Evolutionary conservation across 2,797 vertebrate species (phyloP), one percentile per base, ranked within the genome.

Genomic region (Amazona ochrocephala): DNA sequence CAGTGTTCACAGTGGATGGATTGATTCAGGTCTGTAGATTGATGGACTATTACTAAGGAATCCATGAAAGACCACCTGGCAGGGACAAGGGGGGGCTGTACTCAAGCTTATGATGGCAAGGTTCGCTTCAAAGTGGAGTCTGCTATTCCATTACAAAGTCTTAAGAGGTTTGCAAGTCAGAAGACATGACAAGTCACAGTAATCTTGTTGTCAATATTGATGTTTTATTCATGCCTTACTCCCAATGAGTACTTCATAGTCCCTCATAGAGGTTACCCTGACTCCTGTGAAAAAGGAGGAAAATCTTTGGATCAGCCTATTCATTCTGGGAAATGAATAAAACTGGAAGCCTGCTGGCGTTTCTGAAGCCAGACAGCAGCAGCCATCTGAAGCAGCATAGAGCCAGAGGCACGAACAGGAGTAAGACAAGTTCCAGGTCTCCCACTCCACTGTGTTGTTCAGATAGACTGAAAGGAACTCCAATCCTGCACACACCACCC

Each of bases 181-280:
- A 84, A 95, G 71, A 89, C 58, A 44, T 1, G 32, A 91, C 64
- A 91, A 92, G 74, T 47, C 77, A 51, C 90, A 70, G 84, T 60
- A 90, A 92, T 90, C 90, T 93, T 30, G 5, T 54, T 94, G 94
- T 95, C 96, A 92, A 87, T 95, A 82, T 13, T 61, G 71, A 93
- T 89, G 90, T 53, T 95, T 96, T 61, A 93, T 4, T 4, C 92
- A 70, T 92, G 92, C 84, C 84, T 95, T 89, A 44, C 82, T 87
- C 82, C 82, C 76, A 70, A 73, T 3, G 47, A 87, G 73, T 72
- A 80, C 91, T 92, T 88, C 92, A 29, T 3, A 91, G 70, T 22
- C 92, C 70, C 87, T 90, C 84, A 47, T 0, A 67, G 84, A 91
- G 58, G 84, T 77, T 95, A 90, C 89, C 76, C 87, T 70, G 72